Conservation (phyloP, 2,797 vertebrate genomes). For the Sphenopsis melanotis region DNA sequence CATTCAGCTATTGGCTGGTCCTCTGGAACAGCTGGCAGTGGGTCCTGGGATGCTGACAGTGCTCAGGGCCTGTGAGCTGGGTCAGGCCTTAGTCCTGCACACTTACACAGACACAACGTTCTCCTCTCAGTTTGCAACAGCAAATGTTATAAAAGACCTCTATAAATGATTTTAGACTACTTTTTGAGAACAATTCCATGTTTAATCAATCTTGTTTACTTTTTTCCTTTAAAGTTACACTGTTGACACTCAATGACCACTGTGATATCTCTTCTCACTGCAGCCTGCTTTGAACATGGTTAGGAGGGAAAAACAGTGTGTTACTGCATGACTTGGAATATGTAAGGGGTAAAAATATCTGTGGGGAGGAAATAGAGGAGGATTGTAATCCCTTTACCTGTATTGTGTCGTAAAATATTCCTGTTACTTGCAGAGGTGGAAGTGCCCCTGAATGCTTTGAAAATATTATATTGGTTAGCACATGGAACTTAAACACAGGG, state of each 20-base stretch:
- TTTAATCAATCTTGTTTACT: neutral
- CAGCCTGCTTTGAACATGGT: neutral
- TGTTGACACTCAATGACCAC: rapidly evolving
- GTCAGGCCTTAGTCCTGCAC: neutral
- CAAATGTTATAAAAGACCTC: neutral
- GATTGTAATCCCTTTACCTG: slow-evolving; percentile 77
- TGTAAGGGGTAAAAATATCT: neutral
- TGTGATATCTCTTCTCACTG: neutral
- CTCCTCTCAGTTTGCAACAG: neutral
- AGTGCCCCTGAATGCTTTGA: slow-evolving; percentile 83
- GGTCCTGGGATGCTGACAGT: neutral
- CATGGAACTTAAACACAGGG: neutral
- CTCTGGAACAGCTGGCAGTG: neutral
- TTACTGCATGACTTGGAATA: neutral
- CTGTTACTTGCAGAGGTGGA: slow-evolving; percentile 72
- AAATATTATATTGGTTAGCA: slow-evolving; percentile 74
- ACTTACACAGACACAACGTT: neutral
- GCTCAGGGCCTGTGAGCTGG: neutral
- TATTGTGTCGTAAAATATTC: slow-evolving; percentile 68
- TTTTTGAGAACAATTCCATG: neutral
- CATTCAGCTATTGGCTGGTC: neutral
- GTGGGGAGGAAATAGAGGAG: neutral
- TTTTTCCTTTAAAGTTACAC: neutral
- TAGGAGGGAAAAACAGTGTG: neutral
- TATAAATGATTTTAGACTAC: neutral